phyloP scores from a whole-genome alignment of 2,113 vertebrate genomes.

The Psettodes erumei region DNA sequence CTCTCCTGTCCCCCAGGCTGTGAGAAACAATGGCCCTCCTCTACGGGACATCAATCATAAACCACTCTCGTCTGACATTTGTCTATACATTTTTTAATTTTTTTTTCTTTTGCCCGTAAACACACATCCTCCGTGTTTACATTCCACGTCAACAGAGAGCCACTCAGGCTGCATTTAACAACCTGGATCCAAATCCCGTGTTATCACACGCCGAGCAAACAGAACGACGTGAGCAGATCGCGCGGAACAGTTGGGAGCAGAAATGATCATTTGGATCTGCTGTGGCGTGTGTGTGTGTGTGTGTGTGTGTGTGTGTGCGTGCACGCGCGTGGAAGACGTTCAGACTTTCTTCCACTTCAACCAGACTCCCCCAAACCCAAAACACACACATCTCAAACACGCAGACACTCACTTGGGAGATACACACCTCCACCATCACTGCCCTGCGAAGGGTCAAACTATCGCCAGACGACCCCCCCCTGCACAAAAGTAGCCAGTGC shows the following conservation, averaged over 20 bases:
- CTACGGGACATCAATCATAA: constrained; percentile 75
- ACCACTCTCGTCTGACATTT: constrained; percentile 74
- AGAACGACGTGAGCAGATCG: constrained; percentile 52
- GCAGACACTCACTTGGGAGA: constrained; percentile 38
- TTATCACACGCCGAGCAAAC: constrained; percentile 64
- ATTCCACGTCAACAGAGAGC: constrained; percentile 70
- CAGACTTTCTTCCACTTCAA: constrained; percentile 58
- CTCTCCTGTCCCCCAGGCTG: constrained; percentile 70
- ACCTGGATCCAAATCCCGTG: constrained; percentile 58
- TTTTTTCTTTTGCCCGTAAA: constrained; percentile 66
- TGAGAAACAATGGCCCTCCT: constrained; percentile 77
- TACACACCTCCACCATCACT: constrained; percentile 30
- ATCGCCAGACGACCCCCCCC: constrained; percentile 37
- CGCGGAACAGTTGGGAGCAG: constrained; percentile 54
- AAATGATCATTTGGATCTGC: constrained; percentile 56
- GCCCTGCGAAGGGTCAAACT: constrained; percentile 64
- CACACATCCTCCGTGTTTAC: constrained; percentile 73
- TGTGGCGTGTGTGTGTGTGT: constrained; percentile 7
- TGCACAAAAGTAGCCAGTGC: constrained; percentile 48
- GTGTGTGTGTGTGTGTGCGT: constrained; percentile 18
- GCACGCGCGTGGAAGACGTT: constrained; percentile 40
- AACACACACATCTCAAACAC: constrained; percentile 30
- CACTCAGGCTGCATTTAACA: constrained; percentile 70
- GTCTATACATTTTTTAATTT: constrained; percentile 76
- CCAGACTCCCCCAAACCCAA: constrained; percentile 23